phyloP scores from a whole-genome alignment of 64 coral and sea anemone genomes.

The Pachyseris speciosa region DNA sequence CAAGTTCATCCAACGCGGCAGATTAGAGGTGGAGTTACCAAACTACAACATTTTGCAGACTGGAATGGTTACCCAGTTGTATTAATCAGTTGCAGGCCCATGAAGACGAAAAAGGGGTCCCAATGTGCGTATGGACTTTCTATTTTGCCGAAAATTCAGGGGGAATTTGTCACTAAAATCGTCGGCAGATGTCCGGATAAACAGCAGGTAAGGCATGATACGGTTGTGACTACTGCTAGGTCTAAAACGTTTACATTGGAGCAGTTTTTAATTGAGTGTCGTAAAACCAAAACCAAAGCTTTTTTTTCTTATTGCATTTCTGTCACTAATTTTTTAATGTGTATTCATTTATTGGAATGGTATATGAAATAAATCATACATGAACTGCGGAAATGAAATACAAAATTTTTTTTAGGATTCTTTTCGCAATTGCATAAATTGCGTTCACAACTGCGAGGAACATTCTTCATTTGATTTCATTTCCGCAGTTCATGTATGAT shows the following conservation, averaged over 20 bases:
- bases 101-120: constrained; percentile 14
- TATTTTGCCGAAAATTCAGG: constrained; percentile 70
- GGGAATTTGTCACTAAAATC: constrained; percentile 69
- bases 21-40: constrained; percentile 62
- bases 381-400: too few relatives aligned
- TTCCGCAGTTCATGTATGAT: too few relatives aligned
- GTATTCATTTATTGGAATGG: too few relatives aligned
- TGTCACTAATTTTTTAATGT: too few relatives aligned
- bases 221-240: background rate
- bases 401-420: too few relatives aligned
- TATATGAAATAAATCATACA: too few relatives aligned
- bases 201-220: constrained; percentile 42
- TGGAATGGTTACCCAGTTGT: constrained; percentile 85
- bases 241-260: background rate
- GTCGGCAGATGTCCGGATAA: constrained; percentile 79
- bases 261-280: too few relatives aligned
- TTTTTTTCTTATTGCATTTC: too few relatives aligned
- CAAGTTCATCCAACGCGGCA: constrained; percentile 63
- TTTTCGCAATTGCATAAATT: too few relatives aligned
- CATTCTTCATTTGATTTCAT: too few relatives aligned
- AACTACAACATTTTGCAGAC: constrained; percentile 68
- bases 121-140: constrained; percentile 65
- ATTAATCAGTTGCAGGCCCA: constrained; percentile 39
- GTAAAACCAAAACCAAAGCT: too few relatives aligned
- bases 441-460: too few relatives aligned